These are phyloP conservation scores for Centropyge bicolor DNA, from an alignment of 2,797 vertebrate species.

Conservation along the genomic window DNA sequence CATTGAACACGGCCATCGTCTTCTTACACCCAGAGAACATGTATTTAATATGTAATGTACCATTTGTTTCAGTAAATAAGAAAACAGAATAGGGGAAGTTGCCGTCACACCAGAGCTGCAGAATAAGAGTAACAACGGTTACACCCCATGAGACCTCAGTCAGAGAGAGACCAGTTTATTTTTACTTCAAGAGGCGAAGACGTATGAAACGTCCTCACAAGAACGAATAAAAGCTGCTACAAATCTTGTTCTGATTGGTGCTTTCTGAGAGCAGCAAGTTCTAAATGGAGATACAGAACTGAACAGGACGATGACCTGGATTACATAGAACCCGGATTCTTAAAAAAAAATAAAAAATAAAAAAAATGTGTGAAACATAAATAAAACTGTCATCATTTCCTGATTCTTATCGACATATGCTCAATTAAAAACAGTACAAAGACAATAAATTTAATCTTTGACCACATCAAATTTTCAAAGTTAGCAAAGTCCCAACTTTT, in stretches of 20 bases:
- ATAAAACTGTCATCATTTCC: too few species aligned
- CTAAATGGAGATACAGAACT: neutral
- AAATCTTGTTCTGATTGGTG: neutral
- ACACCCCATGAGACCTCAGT: neutral
- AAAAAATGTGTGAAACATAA: too few species aligned
- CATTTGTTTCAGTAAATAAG: neutral
- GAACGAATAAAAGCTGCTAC: neutral
- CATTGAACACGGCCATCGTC: neutral
- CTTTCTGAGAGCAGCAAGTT: neutral
- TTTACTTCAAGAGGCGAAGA: neutral
- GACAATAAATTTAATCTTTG: too few species aligned
- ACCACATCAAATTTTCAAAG: too few species aligned
- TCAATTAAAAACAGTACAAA: too few species aligned
- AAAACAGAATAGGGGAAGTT: constrained; percentile 18
- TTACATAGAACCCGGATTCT: too few species aligned
- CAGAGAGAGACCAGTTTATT: neutral
- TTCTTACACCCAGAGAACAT: neutral
- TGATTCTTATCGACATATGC: too few species aligned
- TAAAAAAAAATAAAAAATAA: too few species aligned
- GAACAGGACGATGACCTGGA: too few species aligned
- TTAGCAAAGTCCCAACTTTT: too few species aligned
- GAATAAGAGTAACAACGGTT: neutral
- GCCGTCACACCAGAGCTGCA: neutral
- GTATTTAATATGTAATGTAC: neutral
- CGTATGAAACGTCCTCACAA: neutral